phyloP scores from a whole-genome alignment of 2,113 vertebrate genomes.

The Silurus glanis region DNA sequence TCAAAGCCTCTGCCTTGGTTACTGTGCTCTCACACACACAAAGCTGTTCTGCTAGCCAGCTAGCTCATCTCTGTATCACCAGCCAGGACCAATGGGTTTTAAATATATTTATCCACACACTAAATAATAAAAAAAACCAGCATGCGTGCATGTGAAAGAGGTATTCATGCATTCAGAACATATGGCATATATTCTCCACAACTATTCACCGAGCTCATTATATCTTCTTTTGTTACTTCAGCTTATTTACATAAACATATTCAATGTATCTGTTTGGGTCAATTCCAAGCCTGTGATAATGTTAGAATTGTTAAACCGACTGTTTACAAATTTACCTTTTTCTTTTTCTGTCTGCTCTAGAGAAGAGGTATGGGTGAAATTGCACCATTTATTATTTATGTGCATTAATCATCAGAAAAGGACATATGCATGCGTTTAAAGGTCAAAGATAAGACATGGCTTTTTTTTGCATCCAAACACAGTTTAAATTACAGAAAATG shows the following conservation, averaged over 20 bases:
- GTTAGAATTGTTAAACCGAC: background rate
- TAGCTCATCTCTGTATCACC: background rate
- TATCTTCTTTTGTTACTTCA: background rate
- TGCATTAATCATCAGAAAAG: conserved; percentile 9
- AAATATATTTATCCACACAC: conserved; percentile 20
- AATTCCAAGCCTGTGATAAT: background rate
- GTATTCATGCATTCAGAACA: background rate
- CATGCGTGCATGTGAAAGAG: background rate
- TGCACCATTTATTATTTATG: background rate
- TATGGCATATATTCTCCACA: background rate
- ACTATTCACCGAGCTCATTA: background rate
- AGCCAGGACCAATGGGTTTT: background rate
- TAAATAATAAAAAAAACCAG: conserved; percentile 18
- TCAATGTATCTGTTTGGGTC: background rate
- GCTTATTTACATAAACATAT: background rate
- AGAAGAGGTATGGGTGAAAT: background rate
- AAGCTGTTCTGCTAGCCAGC: conserved; percentile 7
- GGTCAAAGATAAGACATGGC: conserved; percentile 6
- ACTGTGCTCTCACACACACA: background rate
- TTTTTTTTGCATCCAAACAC: conserved; percentile 21
- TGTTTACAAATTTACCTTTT: background rate
- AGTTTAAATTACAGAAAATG: background rate
- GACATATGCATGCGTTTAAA: background rate
- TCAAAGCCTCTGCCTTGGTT: conserved; percentile 4
- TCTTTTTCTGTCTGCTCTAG: background rate